phyloP scores from a whole-genome alignment of 2,888 invertebrate genomes.

The Brachycybe producta region DNA sequence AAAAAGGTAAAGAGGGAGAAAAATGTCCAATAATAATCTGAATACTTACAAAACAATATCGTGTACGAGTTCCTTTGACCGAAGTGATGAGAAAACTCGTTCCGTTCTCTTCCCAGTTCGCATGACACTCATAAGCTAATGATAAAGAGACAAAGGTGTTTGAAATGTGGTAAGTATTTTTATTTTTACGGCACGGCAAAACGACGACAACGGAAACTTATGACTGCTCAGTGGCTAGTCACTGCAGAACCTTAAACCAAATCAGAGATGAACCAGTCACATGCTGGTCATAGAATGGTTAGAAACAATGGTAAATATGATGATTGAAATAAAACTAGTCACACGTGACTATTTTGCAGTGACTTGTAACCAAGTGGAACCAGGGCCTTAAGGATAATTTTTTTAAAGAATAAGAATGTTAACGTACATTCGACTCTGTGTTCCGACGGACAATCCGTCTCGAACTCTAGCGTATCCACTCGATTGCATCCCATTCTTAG shows the following conservation, averaged over 20 bases:
- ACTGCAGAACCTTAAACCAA: no score
- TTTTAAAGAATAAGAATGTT: neutral
- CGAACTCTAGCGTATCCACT: slow-evolving; percentile 55
- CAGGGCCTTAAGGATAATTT: neutral
- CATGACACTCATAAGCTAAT: slow-evolving; percentile 76
- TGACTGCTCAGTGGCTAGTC: no score
- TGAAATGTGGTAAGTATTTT: no score
- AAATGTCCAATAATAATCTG: neutral
- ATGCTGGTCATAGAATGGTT: no score
- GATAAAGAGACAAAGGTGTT: slow-evolving; percentile 17
- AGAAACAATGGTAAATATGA: no score
- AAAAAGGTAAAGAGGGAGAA: no score
- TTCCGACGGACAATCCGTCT: slow-evolving; percentile 53
- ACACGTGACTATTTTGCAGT: no score
- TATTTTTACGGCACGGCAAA: no score
- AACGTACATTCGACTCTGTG: slow-evolving; percentile 52
- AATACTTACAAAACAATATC: slow-evolving; percentile 20
- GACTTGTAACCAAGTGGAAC: no score
- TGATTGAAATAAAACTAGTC: no score
- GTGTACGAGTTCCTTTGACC: slow-evolving; percentile 18
- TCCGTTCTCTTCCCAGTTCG: slow-evolving; percentile 75
- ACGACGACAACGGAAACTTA: no score
- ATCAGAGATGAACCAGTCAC: no score
- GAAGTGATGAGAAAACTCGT: slow-evolving; percentile 74
- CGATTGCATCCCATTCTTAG: slow-evolving; percentile 62